Base-by-base conservation (phyloP, 92 coral and sea anemone species). In the Pocillopora grandis region DNA sequence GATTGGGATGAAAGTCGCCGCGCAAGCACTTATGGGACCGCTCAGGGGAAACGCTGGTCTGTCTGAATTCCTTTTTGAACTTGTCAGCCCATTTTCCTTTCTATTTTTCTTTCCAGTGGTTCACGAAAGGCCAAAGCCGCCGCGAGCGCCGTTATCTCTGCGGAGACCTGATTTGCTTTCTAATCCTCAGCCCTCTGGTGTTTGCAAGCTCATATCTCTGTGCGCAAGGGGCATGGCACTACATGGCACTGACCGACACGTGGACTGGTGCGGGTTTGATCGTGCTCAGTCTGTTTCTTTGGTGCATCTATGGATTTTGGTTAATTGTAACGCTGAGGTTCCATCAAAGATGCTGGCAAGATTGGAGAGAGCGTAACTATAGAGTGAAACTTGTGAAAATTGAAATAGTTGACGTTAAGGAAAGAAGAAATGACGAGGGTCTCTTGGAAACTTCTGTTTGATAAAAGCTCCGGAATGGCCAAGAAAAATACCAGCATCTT, bases 211-310 rank as follows among this genome's bases (percentile, higher is more conserved):
- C 97, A 7, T 93, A 89, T 18, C 93, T 97, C n/a, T 97, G 99
- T 33, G 92, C 87, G 2, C 91, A 94, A 74, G 99, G 99, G 36
- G 93, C 99, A 58, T 92, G 91, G 89, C 88, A 97, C 88, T 97
- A 97, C 80, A 87, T 94, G 77, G 62, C 74, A 48, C 56, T 89
- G 69, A 89, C 91, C 57, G 90, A 90, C 17, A 70, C 81, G 74
- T 88, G 95, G 95, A 87, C 93, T 20, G 98, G 95, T 1, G 81
- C 88, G 10, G 99, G 99, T 23, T 86, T 97, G 63, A 76, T 92
- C 18, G 57, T 81, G 62, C 82, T 97, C 20, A 86, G 98, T 77
- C 62, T 92, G 48, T 97, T 97, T 62, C 92, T 97, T 42, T 91
- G 93, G 90, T 83, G 93, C 58, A 82, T 97, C 2, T 97, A 85